Evolutionary conservation across 1,140 invertebrate species (phyloP), one percentile per base, ranked within the genome.

Genomic region (Gryllus bimaculatus): DNA sequence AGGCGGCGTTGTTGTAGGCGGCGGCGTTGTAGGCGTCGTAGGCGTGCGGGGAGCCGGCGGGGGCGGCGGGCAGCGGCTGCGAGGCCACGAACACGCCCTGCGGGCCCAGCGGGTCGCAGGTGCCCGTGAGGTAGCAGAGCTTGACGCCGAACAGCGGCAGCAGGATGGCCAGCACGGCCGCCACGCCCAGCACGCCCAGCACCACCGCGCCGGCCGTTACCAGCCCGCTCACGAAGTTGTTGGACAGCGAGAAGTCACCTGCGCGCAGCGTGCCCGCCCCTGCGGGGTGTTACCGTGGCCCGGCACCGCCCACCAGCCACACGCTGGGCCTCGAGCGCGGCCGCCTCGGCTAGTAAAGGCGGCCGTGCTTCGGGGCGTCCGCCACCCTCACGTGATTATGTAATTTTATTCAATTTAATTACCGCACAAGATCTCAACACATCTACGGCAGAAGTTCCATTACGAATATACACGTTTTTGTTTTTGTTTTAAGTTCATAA

Each of bases 71-170:
- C 47, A 18, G 54, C 54, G 54, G 54, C 10, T 10, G 78, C 10
- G 74, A 75, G 6, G 8, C 12, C 20, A 8, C 20, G 13, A 48
- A 73, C 47, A 47, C 73, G 78, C 78, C 0, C 48, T 74, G 47
- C 8, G 74, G 39, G 54, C 54, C 54, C 54, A 73, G 18, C 7
- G 75, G 47, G 21, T 82, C 81, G 66, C 83, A 83, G 26, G 79
- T 82, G 73, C 82, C 81, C 47, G 83, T 75, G 20, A 83, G 48
- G 8, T 81, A 75, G 75, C 83, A 83, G 2, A 81, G 20, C 66
- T 79, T 79, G 54, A 81, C 76, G 4, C 82, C 82, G 47, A 83
- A 82, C 47, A 81, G 12, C 12, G 82, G 82, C 47, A 81, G 74
- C 10, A 83, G 26, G 10, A 83, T 49, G 6, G 80, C 77, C 7